Evolutionary conservation across 2,888 invertebrate species (phyloP).

Genomic region (Eucera pruinosa): DNA sequence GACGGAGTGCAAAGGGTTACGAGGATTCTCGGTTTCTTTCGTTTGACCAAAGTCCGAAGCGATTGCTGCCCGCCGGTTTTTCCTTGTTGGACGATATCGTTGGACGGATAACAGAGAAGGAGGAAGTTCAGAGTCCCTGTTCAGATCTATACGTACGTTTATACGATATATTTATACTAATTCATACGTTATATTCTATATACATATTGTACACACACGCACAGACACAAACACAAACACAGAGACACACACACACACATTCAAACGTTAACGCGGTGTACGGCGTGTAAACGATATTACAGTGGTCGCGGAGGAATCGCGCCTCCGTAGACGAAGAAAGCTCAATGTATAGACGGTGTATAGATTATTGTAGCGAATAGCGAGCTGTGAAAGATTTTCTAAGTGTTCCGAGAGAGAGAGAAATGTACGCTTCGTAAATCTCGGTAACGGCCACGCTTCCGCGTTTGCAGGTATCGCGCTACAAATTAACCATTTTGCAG

Average conservation of each 20-base stretch:
- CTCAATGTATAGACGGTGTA: constrained; percentile 76
- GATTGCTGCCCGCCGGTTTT: constrained; percentile 35
- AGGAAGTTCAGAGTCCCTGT: constrained; percentile 71
- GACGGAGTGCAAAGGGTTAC: not conserved
- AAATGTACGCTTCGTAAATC: constrained; percentile 2
- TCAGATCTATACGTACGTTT: constrained; percentile 36
- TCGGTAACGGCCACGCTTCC: not conserved
- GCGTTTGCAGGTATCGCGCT: no score
- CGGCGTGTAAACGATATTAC: constrained; percentile 41
- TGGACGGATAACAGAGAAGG: constrained; percentile 54
- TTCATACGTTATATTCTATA: constrained; percentile 39
- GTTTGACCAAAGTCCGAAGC: constrained; percentile 35
- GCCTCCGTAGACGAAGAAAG: constrained; percentile 60
- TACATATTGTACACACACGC: constrained; percentile 32
- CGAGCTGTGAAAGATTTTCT: constrained; percentile 35
- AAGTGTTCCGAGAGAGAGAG: constrained; percentile 10
- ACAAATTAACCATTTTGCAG: no score
- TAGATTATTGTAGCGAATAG: constrained; percentile 40
- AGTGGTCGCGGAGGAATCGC: constrained; percentile 19
- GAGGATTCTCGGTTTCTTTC: constrained; percentile 16
- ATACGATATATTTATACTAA: constrained; percentile 34
- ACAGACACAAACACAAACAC: no score
- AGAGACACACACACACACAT: no score
- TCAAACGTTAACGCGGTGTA: not conserved
- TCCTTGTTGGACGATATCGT: constrained; percentile 62